Percentiles rank a stretch among this genome's conserved stretches.
phyloP scores from a whole-genome alignment of 2,113 vertebrate species.

The Calidris pugnax region DNA sequence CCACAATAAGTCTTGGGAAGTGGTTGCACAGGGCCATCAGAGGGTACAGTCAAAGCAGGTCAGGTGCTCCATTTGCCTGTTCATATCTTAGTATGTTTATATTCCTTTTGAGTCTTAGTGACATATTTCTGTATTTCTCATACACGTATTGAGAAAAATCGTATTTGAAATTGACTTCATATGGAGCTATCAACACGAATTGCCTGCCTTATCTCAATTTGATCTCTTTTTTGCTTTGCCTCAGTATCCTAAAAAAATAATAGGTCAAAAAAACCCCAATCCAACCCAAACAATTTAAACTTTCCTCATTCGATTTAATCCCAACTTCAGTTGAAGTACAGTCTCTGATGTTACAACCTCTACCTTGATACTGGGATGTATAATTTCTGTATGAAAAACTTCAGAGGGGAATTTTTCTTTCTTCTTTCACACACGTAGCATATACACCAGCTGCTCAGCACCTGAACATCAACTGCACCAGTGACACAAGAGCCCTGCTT shows the following conservation, averaged over 20 bases:
- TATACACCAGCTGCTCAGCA: conserved; percentile 81
- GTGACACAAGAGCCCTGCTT: not conserved
- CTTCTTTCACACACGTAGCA: conserved; percentile 60
- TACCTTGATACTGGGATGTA: not conserved
- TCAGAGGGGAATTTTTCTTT: not conserved
- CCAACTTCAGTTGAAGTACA: not conserved
- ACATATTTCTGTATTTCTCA: not conserved
- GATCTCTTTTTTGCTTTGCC: not conserved
- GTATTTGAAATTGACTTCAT: not conserved
- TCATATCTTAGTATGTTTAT: not conserved
- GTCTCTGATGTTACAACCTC: not conserved
- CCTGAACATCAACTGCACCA: conserved; percentile 75
- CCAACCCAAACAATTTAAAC: not conserved
- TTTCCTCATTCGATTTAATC: not conserved
- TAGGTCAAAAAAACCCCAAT: too few relatives aligned
- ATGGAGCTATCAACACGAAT: not conserved
- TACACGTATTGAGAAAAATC: not conserved
- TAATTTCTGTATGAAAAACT: not conserved
- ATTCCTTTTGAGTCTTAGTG: not conserved
- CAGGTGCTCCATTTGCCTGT: not conserved
- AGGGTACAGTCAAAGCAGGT: not conserved
- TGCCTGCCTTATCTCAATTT: not conserved
- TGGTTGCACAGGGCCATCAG: not conserved
- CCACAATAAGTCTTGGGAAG: not conserved
- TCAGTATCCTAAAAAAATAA: not conserved